These are phyloP conservation scores for Apotomis turbidana DNA, from an alignment of 2,888 invertebrate species.

Conservation along the genomic window DNA sequence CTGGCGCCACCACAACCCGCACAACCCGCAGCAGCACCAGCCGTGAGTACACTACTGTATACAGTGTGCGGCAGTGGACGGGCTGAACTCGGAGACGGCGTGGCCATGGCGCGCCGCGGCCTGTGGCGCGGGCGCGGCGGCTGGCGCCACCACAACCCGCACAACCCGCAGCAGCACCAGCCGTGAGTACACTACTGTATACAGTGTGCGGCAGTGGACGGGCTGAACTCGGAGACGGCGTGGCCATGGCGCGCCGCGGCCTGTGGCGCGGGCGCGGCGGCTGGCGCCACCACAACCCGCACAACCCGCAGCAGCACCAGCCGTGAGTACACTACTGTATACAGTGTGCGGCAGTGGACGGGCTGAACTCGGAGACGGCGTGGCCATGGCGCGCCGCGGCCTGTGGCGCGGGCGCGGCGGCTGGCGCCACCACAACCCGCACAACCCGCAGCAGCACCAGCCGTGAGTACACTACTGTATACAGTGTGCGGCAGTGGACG, in stretches of 20 bases:
- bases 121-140: constrained; percentile 80
- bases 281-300: constrained; percentile 67
- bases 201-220: no score
- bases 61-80: no score
- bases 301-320: constrained; percentile 54
- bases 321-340: constrained; percentile 49
- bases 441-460: constrained; percentile 54
- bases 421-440: constrained; percentile 67
- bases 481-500: no score
- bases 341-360: no score
- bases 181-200: constrained; percentile 49
- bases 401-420: constrained; percentile 80
- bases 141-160: constrained; percentile 67
- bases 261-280: constrained; percentile 80
- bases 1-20: constrained; percentile 67
- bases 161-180: constrained; percentile 54
- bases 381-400: constrained; percentile 92
- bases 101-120: constrained; percentile 92
- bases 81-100: constrained; percentile 96
- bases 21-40: constrained; percentile 54
- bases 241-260: constrained; percentile 92
- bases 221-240: constrained; percentile 96
- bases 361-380: constrained; percentile 96
- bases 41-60: constrained; percentile 49
- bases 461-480: constrained; percentile 49